Evolutionary conservation across 2,888 invertebrate species (phyloP).

Genomic region (Lumbricus terrestris): DNA sequence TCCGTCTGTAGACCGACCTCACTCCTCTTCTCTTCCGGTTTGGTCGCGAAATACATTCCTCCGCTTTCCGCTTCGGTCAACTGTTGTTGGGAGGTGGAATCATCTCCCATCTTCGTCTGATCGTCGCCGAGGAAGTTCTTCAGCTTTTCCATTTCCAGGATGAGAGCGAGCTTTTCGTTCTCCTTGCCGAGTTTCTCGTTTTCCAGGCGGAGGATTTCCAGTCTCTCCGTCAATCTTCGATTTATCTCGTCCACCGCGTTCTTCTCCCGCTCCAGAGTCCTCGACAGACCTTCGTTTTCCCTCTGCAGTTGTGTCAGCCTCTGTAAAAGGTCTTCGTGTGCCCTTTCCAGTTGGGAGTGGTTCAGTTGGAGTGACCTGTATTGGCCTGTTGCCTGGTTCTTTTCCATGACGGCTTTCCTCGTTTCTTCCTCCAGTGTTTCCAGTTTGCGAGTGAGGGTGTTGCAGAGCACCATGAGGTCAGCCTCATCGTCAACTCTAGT

Average conservation of each 20-base stretch:
- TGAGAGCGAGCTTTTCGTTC: conserved; percentile 22
- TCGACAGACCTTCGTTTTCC: conserved; percentile 13
- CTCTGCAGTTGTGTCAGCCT: not conserved
- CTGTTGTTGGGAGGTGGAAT: not conserved
- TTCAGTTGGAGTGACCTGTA: not conserved
- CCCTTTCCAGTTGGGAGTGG: not conserved
- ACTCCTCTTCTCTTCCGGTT: not conserved
- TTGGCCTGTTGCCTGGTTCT: conserved; percentile 9
- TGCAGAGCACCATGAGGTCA: not conserved
- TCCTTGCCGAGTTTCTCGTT: conserved; percentile 25
- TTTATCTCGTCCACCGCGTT: conserved; percentile 15
- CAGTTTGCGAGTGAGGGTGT: conserved; percentile 14
- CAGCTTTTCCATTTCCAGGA: conserved; percentile 30
- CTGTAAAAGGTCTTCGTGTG: not conserved
- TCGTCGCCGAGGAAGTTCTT: conserved; percentile 23
- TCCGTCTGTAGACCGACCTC: not conserved
- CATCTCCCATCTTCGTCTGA: not conserved
- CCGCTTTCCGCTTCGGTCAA: not conserved
- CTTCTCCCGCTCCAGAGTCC: not conserved
- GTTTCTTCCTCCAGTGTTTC: conserved; percentile 21
- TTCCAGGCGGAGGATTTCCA: conserved; percentile 20
- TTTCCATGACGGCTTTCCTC: not conserved
- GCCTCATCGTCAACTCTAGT: not conserved
- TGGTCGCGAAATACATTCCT: not conserved
- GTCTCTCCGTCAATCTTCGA: conserved; percentile 9